A percentile compares a stretch with the other conserved stretches of the same genome.
Conservation (phyloP, 2,113 vertebrate species). For the Crotalus helleri region DNA sequence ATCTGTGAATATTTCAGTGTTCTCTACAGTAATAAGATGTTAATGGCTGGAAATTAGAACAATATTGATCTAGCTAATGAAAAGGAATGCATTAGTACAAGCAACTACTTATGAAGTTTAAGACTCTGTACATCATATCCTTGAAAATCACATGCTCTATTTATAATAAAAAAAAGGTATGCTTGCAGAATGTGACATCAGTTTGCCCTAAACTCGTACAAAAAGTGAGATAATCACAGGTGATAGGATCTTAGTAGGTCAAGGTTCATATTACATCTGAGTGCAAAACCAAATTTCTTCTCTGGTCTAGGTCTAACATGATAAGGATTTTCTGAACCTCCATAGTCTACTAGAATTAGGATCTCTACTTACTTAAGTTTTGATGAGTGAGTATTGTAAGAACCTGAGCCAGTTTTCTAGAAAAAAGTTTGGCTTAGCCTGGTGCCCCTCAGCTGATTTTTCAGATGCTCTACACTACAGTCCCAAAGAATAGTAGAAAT, state of each 20-base stretch:
- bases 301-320: conserved; percentile 16
- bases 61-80: conserved; percentile 80
- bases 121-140: conserved; percentile 62
- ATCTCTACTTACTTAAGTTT: neutral
- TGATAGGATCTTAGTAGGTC: conserved; percentile 33
- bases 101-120: conserved; percentile 61
- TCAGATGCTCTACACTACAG: neutral
- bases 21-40: conserved; percentile 70
- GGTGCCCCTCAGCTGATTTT: neutral
- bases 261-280: conserved; percentile 31
- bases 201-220: conserved; percentile 6
- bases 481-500: neutral
- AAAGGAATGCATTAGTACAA: conserved; percentile 69
- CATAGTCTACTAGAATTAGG: neutral
- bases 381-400: conserved; percentile 9
- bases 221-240: conserved; percentile 9
- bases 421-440: neutral
- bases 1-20: conserved; percentile 78
- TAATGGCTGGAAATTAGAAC: conserved; percentile 75
- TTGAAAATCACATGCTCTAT: conserved; percentile 57
- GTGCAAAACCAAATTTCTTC: neutral
- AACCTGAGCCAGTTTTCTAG: neutral
- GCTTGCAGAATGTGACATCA: conserved; percentile 43
- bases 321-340: neutral
- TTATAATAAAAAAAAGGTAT: conserved; percentile 35